phyloP scores from a whole-genome alignment of 1,140 invertebrate genomes.

The Caenorhabditis tropicalis region DNA sequence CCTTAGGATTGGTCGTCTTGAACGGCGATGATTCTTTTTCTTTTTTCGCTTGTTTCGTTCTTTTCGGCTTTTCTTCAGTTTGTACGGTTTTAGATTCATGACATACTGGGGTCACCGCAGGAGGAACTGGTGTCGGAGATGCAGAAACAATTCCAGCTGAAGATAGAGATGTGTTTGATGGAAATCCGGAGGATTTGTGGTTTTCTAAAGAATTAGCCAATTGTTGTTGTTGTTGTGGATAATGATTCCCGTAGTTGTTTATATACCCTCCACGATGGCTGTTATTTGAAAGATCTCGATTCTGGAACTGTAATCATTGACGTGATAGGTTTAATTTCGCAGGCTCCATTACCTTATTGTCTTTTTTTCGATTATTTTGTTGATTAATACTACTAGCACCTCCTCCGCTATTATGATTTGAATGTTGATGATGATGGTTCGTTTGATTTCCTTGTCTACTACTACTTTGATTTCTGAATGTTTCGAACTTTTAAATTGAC shows the following conservation, averaged over 20 bases:
- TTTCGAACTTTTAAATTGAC: not conserved
- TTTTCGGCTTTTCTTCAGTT: not conserved
- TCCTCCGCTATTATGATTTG: not conserved
- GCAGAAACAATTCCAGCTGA: not conserved
- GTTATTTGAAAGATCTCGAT: conserved; percentile 10
- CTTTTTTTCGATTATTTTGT: not conserved
- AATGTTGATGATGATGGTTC: not conserved
- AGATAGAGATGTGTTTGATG: not conserved
- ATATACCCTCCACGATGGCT: not conserved
- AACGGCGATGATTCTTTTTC: not conserved
- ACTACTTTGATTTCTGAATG: not conserved
- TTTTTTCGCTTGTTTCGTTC: not conserved
- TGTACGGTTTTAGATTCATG: not conserved
- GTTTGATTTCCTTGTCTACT: not conserved
- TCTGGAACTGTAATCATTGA: not conserved
- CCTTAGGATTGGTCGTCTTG: not conserved
- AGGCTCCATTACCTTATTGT: not conserved
- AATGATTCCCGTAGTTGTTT: not conserved
- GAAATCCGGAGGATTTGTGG: not conserved
- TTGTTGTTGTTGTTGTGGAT: not conserved
- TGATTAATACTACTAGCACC: not conserved
- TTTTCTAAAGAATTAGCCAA: not conserved
- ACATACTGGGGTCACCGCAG: not conserved
- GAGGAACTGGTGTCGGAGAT: not conserved
- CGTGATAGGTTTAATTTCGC: not conserved